Conservation (phyloP, 2,797 vertebrate species). For the Mormyrops attenuatus region DNA sequence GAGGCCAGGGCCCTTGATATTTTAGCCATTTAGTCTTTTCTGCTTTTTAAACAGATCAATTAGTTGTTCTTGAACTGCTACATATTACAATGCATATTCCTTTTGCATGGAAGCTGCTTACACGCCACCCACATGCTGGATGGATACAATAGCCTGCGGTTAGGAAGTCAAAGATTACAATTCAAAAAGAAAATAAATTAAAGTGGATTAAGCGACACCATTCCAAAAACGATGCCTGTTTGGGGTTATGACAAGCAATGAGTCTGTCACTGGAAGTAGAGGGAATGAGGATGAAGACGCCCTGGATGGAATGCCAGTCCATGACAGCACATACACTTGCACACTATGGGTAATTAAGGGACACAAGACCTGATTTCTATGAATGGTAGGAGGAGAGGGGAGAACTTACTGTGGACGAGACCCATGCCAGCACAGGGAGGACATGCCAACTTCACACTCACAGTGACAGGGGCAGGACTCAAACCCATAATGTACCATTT, state of each 20-base stretch:
- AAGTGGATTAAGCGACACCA: background rate
- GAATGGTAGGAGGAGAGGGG: background rate
- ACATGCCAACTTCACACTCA: background rate
- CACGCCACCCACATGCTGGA: background rate
- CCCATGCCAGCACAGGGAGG: background rate
- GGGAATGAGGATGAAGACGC: background rate
- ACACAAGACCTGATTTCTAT: background rate
- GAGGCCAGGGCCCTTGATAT: background rate
- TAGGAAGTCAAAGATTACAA: background rate
- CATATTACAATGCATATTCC: background rate
- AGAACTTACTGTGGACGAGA: background rate
- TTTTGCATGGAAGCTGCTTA: background rate
- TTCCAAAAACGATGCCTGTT: background rate
- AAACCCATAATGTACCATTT: background rate
- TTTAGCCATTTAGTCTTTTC: background rate
- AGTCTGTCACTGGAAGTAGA: background rate
- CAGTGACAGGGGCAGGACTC: background rate
- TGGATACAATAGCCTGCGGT: background rate
- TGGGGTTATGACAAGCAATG: background rate
- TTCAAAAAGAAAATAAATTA: background rate
- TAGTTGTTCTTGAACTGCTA: background rate
- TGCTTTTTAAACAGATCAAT: background rate
- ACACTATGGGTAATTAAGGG: background rate
- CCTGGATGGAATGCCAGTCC: background rate
- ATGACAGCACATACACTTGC: background rate